These are phyloP conservation scores for Cliona cf. orientalis DNA, from an alignment of 37 sponge, comb jelly and placozoan genomes.

Conservation along the genomic window DNA sequence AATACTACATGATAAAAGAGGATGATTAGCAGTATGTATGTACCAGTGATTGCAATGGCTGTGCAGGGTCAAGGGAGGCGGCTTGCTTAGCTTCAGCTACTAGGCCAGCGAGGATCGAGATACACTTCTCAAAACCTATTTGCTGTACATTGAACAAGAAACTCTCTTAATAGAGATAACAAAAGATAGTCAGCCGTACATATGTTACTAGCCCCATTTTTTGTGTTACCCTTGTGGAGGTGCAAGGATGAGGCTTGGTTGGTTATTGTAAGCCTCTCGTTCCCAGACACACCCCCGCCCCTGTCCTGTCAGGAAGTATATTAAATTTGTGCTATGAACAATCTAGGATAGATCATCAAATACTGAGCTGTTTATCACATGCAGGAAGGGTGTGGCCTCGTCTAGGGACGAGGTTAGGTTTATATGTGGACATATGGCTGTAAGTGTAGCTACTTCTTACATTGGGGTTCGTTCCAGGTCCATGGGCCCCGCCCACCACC, in stretches of 20 bases:
- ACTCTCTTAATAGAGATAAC: too few species aligned
- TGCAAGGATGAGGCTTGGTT: too few species aligned
- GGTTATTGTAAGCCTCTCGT: too few species aligned
- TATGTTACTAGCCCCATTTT: too few species aligned
- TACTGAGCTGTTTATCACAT: background rate
- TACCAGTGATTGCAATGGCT: slow-evolving; percentile 67
- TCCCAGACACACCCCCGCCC: too few species aligned
- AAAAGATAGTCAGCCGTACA: too few species aligned
- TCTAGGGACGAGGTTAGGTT: background rate
- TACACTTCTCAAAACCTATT: slow-evolving; percentile 74
- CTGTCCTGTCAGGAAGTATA: too few species aligned
- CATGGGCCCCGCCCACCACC: slow-evolving; percentile 39
- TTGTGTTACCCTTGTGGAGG: too few species aligned
- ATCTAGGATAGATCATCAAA: too few species aligned
- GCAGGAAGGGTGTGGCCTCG: background rate
- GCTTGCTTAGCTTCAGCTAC: slow-evolving; percentile 54
- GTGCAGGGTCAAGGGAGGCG: slow-evolving; percentile 61
- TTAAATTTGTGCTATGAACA: too few species aligned
- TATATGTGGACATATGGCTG: too few species aligned
- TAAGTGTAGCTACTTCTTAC: too few species aligned
- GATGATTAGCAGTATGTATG: background rate
- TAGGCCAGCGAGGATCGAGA: slow-evolving; percentile 53
- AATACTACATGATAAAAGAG: background rate
- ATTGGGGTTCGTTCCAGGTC: slow-evolving; percentile 67
- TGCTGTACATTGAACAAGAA: slow-evolving; percentile 30